A percentile compares a stretch with the other conserved stretches of the same genome.
Conservation (phyloP, 2,797 vertebrate genomes). For the Pterois miles region DNA sequence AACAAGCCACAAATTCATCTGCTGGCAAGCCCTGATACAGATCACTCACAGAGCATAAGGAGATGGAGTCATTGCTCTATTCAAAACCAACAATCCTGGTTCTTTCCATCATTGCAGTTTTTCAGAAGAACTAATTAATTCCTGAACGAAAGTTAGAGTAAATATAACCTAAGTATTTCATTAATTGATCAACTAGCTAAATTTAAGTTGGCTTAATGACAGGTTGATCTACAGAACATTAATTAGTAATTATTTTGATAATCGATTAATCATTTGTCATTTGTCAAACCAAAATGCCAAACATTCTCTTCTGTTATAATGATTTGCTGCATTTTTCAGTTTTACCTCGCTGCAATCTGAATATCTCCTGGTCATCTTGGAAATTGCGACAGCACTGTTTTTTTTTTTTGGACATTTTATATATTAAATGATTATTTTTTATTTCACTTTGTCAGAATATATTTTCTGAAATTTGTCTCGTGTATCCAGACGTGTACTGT, state of each 20-base stretch:
- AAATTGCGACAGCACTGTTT: no score
- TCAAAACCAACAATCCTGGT: not conserved
- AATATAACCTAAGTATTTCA: not conserved
- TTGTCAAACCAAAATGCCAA: not conserved
- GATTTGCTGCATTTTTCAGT: not conserved
- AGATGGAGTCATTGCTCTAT: slow-evolving; percentile 10
- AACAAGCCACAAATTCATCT: slow-evolving; percentile 37
- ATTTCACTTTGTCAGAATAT: not conserved
- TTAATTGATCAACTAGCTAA: not conserved
- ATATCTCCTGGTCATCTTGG: no score
- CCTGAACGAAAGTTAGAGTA: not conserved
- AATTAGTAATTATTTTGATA: not conserved
- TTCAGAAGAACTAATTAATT: not conserved
- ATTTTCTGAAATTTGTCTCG: no score
- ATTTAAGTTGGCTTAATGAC: not conserved
- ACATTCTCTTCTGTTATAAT: not conserved
- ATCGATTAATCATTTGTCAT: not conserved
- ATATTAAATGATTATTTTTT: not conserved
- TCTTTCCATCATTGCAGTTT: not conserved
- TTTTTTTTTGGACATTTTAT: no score
- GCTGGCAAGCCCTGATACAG: slow-evolving; percentile 14
- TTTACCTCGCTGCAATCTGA: not conserved
- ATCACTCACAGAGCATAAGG: slow-evolving; percentile 31
- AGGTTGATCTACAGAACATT: not conserved
- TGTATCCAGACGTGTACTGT: no score